A percentile compares a stretch with the other conserved stretches of the same genome.
These are phyloP conservation scores for Oxyura jamaicensis DNA, from an alignment of 2,113 vertebrate species.

Conservation along the genomic window DNA sequence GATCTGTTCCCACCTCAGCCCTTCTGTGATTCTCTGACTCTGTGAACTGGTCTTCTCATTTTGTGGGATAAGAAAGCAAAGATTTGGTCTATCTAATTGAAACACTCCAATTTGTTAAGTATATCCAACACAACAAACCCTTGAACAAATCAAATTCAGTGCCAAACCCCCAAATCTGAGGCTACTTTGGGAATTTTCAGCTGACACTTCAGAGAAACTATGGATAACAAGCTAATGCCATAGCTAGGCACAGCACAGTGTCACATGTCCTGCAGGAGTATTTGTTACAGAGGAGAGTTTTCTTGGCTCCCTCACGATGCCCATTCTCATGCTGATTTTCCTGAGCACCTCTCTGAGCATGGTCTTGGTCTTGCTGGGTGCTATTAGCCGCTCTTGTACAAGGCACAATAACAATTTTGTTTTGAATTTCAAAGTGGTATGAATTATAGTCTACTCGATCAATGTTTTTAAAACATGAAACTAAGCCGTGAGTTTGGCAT, in stretches of 20 bases:
- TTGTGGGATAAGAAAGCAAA: background rate
- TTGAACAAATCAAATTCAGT: background rate
- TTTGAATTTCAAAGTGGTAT: background rate
- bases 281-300: background rate
- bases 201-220: background rate
- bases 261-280: background rate
- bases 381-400: background rate
- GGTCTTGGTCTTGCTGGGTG: background rate
- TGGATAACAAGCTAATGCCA: background rate
- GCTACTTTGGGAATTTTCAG: background rate
- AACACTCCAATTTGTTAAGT: background rate
- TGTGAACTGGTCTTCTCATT: background rate
- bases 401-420: accelerated
- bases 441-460: background rate
- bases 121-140: background rate
- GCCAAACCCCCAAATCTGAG: background rate
- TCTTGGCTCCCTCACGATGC: background rate
- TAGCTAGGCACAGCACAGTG: background rate
- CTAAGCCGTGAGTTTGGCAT: background rate
- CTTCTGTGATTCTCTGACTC: background rate
- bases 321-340: background rate
- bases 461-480: background rate
- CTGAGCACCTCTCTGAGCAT: too few species aligned
- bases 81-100: background rate
- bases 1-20: background rate